These are phyloP conservation scores for Ceyx margarethae DNA, from an alignment of 2,113 vertebrate genomes.

Conservation along the genomic window DNA sequence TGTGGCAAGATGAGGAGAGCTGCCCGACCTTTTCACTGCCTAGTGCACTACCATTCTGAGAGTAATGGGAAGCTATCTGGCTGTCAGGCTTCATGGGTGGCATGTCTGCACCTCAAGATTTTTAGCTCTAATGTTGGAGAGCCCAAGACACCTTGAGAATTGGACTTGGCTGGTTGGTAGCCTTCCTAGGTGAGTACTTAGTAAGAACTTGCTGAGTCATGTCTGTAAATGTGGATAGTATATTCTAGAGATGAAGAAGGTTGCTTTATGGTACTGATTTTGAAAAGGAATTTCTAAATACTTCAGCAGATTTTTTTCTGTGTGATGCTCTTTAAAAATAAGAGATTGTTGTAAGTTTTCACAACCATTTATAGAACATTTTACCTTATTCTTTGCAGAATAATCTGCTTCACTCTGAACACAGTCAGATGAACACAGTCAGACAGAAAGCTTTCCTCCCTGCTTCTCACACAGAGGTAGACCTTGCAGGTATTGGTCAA, in stretches of 20 bases:
- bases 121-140: background rate
- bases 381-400: constrained; percentile 45
- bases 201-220: constrained; percentile 36
- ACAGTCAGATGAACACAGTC: background rate
- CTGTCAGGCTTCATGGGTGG: background rate
- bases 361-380: constrained; percentile 34
- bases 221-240: background rate
- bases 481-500: constrained; percentile 49
- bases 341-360: constrained; percentile 34
- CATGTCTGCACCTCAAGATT: background rate
- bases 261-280: constrained; percentile 35
- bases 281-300: constrained; percentile 37
- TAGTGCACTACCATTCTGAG: background rate
- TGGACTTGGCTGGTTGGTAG: background rate
- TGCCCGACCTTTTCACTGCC: background rate
- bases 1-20: background rate
- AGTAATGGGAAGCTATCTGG: background rate
- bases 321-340: constrained; percentile 42
- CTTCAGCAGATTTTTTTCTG: constrained; percentile 19
- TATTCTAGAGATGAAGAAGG: constrained; percentile 4
- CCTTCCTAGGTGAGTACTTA: background rate
- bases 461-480: background rate
- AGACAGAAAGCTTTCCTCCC: background rate
- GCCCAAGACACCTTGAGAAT: background rate
- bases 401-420: background rate